A percentile compares a stretch with the other conserved stretches of the same genome.
phyloP scores from a whole-genome alignment of 2,113 vertebrate genomes.

The Arvicanthis niloticus region DNA sequence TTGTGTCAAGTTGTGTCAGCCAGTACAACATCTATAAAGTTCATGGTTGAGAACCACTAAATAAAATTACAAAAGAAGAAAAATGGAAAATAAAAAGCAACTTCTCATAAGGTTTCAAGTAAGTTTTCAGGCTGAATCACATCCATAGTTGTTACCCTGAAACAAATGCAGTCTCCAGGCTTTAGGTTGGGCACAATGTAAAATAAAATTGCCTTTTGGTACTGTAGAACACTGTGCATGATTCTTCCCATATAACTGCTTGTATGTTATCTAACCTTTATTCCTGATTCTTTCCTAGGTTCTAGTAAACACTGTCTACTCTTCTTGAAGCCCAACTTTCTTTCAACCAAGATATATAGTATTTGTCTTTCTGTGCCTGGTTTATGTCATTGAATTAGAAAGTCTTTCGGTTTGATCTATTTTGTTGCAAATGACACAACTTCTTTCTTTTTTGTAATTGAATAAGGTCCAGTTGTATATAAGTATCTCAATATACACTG shows the following conservation, averaged over 20 bases:
- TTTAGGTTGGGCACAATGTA: neutral
- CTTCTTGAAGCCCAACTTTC: neutral
- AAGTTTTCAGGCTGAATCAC: neutral
- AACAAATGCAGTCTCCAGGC: no score
- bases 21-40: neutral
- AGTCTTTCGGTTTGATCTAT: neutral
- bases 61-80: neutral
- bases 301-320: neutral
- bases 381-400: neutral
- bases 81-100: accelerated
- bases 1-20: no score
- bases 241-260: neutral
- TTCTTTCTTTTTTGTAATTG: neutral
- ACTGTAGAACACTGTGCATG: neutral
- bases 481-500: neutral
- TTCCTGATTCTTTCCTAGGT: neutral
- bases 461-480: neutral
- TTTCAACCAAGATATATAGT: neutral
- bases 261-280: neutral
- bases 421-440: neutral
- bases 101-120: no score
- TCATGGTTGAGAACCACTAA: neutral
- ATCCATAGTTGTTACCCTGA: neutral
- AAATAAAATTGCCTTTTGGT: neutral
- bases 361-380: neutral